phyloP scores from a whole-genome alignment of 1,140 invertebrate genomes.

The Bombus sibiricus region DNA sequence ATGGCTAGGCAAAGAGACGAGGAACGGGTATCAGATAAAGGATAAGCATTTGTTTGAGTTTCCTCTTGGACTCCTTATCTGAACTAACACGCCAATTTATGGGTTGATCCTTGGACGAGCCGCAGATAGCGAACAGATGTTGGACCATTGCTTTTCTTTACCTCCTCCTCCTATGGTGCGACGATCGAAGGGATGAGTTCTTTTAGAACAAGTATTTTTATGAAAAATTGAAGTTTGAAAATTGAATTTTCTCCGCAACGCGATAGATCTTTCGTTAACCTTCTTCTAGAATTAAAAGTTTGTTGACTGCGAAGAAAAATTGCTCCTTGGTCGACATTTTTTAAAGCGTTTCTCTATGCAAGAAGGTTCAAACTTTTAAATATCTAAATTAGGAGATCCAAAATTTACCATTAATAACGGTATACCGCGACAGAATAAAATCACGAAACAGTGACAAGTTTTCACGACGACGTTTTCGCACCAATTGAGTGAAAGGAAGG shows the following conservation, averaged over 20 bases:
- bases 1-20: background rate
- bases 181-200: background rate
- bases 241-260: background rate
- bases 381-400: background rate
- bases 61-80: background rate
- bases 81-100: conserved; percentile 53
- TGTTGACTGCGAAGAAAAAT: too few species aligned
- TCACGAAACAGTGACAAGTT: too few species aligned
- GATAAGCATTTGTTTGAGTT: conserved; percentile 49
- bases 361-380: background rate
- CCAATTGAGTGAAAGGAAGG: background rate
- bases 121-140: conserved; percentile 15
- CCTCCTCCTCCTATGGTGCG: background rate
- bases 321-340: too few species aligned
- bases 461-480: background rate
- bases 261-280: too few species aligned
- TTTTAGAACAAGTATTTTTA: background rate
- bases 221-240: background rate
- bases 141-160: background rate
- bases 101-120: conserved; percentile 2
- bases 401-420: background rate
- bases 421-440: background rate
- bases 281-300: too few species aligned
- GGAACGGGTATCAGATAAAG: conserved; percentile 23
- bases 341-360: too few species aligned